Evolutionary conservation across 2,113 vertebrate species (phyloP), one percentile per base, ranked within the genome.

Genomic region (Seriola quinqueradiata): DNA sequence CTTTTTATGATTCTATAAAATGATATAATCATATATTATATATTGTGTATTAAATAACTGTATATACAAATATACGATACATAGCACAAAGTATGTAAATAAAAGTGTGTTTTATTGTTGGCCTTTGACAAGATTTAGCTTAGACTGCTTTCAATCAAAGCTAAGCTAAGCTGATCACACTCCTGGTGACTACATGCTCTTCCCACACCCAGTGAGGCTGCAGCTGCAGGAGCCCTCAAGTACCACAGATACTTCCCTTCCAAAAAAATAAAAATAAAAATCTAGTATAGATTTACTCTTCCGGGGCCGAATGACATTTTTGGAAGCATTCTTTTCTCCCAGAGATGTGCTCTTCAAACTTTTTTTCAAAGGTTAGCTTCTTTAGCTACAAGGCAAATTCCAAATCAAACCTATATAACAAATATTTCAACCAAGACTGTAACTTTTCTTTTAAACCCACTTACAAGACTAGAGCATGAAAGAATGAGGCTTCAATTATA

Each of bases 401-500:
- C 21, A n/a, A 77, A 74, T 44, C 55, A n/a, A 83, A 81, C 44
- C 55, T 48, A 17, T 55, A 78, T 59, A 65, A 78, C 14, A 77
- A 67, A 81, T 42, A 69, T 67, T 57, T 52, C 64, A 77, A 28
- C 8, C 52, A 25, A n/a, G 48, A 77, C 17, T 70, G 7, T 9
- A 81, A 83, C 52, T 81, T 89, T 48, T 77, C 63, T 82, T 73
- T 85, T 44, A 77, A 83, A 81, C 21, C 1, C 10, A 70, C 59
- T 82, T 46, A 75, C 34, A 61, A 64, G 81, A 81, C 36, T 21
- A 44, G n/a, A 50, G 71, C 60, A 74, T 72, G 50, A 81, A 82
- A 77, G 77, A 80, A 67, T 42, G 58, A 66, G 50, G 34, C 77
- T 85, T 81, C 36, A 84, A 87, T 91, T 78, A 86, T 81, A 83